These are phyloP conservation scores for Umimayanthus chanpuru DNA, from an alignment of 92 coral and sea anemone genomes.

Conservation along the genomic window DNA sequence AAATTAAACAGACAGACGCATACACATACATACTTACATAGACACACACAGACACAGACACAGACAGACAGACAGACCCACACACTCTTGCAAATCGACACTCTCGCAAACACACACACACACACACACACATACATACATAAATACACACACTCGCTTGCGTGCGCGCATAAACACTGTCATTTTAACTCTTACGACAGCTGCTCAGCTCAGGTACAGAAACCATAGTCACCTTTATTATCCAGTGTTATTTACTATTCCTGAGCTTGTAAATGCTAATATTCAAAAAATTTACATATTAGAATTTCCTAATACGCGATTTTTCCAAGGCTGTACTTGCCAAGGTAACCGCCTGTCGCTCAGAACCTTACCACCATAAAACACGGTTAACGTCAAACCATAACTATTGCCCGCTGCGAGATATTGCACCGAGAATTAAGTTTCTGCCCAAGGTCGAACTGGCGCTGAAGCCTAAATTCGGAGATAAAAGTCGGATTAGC, in stretches of 20 bases:
- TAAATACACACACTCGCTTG: too few relatives aligned
- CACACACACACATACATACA: too few relatives aligned
- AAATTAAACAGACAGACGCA: too few relatives aligned
- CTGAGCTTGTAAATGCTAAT: background rate
- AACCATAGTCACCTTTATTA: background rate
- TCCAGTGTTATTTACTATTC: background rate
- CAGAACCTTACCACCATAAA: background rate
- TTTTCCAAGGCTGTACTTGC: background rate
- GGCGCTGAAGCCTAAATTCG: background rate
- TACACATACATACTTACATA: too few relatives aligned
- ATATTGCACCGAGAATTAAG: background rate
- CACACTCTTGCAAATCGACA: too few relatives aligned
- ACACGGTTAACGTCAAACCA: too few relatives aligned
- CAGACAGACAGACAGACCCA: too few relatives aligned
- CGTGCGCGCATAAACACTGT: too few relatives aligned
- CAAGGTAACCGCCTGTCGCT: background rate
- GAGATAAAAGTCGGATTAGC: slow-evolving; percentile 32
- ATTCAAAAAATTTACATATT: background rate
- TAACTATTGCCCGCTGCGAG: background rate
- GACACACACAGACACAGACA: too few relatives aligned
- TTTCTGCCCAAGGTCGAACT: too few relatives aligned
- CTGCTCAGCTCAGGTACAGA: background rate
- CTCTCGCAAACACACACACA: too few relatives aligned
- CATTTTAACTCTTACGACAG: background rate
- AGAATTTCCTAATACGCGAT: background rate